Percentiles rank a stretch among this genome's conserved stretches.
Evolutionary conservation across 2,797 vertebrate species (phyloP).

Genomic region (Paedocypris micromegethes): DNA sequence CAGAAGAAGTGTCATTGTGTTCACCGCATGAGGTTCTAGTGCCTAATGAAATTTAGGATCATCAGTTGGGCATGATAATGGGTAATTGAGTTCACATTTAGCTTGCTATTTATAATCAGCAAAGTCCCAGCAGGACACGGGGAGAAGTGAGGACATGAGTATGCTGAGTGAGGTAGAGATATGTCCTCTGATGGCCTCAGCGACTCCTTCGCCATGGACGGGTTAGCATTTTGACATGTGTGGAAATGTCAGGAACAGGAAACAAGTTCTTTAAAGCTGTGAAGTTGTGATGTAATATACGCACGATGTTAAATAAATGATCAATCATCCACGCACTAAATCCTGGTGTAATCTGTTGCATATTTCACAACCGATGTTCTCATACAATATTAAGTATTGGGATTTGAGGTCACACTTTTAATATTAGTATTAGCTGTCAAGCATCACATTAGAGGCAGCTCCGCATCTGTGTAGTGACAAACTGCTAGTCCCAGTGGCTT

Average conservation of each 20-base stretch:
- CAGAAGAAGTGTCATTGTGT: slow-evolving; percentile 8
- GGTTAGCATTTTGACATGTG: background rate
- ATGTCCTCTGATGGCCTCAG: slow-evolving; percentile 12
- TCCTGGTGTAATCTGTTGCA: slow-evolving; percentile 23
- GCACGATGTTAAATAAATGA: background rate
- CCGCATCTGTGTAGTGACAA: too few relatives aligned
- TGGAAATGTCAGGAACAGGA: slow-evolving; percentile 17
- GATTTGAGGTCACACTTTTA: too few relatives aligned
- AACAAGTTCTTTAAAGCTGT: background rate
- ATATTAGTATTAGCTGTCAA: too few relatives aligned
- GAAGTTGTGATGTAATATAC: background rate
- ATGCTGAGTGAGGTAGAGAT: slow-evolving; percentile 10
- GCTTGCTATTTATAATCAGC: slow-evolving; percentile 38
- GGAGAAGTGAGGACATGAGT: slow-evolving; percentile 15
- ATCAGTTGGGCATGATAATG: slow-evolving; percentile 48
- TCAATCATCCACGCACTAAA: background rate
- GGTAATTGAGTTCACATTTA: slow-evolving; percentile 39
- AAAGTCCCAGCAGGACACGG: background rate
- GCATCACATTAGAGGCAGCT: too few relatives aligned
- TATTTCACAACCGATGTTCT: slow-evolving; percentile 28
- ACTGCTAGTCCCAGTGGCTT: too few relatives aligned
- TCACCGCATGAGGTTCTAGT: slow-evolving; percentile 34
- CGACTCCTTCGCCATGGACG: slow-evolving; percentile 2
- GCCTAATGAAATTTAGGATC: slow-evolving; percentile 37
- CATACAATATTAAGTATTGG: background rate